phyloP scores from a whole-genome alignment of 2,888 invertebrate genomes.

The Calameuta pallipes region DNA sequence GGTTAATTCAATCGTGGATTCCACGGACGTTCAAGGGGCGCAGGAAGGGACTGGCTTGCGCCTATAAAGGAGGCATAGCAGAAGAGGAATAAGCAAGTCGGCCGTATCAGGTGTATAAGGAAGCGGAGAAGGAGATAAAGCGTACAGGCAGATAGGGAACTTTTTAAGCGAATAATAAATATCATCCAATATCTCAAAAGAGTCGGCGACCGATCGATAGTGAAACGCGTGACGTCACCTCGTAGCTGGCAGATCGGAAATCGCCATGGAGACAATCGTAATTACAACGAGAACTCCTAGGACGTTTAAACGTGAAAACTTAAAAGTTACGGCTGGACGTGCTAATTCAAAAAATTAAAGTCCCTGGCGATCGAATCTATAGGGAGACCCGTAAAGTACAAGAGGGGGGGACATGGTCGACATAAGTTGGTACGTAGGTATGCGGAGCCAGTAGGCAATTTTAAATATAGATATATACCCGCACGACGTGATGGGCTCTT shows the following conservation, averaged over 20 bases:
- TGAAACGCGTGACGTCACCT: neutral
- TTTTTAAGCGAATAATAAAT: neutral
- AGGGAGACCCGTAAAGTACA: constrained; percentile 1
- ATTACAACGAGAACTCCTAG: neutral
- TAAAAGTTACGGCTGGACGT: neutral
- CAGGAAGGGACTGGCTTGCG: neutral
- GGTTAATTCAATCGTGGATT: constrained; percentile 49
- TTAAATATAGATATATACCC: constrained; percentile 4
- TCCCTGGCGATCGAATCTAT: neutral
- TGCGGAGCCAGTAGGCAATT: constrained; percentile 2
- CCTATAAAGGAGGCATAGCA: neutral
- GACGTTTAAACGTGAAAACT: neutral
- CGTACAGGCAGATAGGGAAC: neutral
- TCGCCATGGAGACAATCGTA: neutral
- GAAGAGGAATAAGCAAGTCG: neutral
- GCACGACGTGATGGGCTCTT: constrained; percentile 24
- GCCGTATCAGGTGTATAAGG: neutral
- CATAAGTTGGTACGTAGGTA: neutral
- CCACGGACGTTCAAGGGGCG: constrained; percentile 28
- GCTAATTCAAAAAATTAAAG: neutral
- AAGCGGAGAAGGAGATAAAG: neutral
- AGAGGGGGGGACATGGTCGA: neutral
- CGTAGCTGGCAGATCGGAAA: neutral
- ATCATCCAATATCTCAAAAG: neutral
- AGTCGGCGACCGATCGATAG: neutral